Evolutionary conservation across 1,140 invertebrate genomes (phyloP), one percentile per base, ranked within the genome.

Genomic region (Plodia interpunctella): DNA sequence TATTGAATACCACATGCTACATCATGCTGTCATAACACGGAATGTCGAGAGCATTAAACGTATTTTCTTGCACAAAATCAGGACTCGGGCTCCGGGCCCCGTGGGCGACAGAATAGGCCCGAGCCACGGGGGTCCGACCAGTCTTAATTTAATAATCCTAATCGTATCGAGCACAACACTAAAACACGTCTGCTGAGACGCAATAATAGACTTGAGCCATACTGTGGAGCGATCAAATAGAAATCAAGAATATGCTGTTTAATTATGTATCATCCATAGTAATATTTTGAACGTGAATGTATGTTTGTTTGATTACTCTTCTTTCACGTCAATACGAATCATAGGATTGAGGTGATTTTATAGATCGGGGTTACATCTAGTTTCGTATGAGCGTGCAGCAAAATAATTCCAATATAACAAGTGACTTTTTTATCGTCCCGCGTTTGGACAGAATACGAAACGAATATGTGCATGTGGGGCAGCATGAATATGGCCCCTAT

Each of bases 131-230:
- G 78, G 78, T 66, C 63, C 72, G 35, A 32, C 52, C 49, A 51
- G 59, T 62, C 66, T 78, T 80, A 80, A 80, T 83, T 80, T 74
- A 80, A 81, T 83, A 83, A 81, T 75, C 73, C 38, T 44, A 44
- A 44, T 44, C 9, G 73, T 68, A 59, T 72, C 73, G 69, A 60
- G 65, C 69, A 75, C 66, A 62, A 50, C 60, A 65, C 50, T 66
- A 55, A 60, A 64, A 59, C 38, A 25, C 49, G 38, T 44, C 38
- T 44, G 38, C 38, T 44, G 38, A 44, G 38, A 17, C 9, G 38
- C 38, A 4, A 17, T 44, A 44, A 44, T 17, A 44, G 15, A 3
- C 15, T 15, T 15, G 6, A 15, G 13, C 13, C 5, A 44, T 44
- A 8, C 13, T 10, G n/a, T 44, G 38, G 9, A 10, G 13, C 38